These are phyloP conservation scores for Cybosia mesomella DNA, from an alignment of 2,888 invertebrate species.

Conservation along the genomic window DNA sequence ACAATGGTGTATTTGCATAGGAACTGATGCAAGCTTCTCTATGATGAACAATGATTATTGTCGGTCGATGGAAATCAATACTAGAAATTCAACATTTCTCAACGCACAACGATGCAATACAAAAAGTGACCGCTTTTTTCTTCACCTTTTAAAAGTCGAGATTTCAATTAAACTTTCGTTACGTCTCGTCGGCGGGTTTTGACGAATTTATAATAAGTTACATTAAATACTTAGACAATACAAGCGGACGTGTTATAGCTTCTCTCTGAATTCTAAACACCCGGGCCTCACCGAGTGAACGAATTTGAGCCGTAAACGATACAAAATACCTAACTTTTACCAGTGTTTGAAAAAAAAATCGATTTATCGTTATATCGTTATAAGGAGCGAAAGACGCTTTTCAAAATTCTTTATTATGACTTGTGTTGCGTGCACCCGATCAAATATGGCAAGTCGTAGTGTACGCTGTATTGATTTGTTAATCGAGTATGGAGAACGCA, in stretches of 20 bases:
- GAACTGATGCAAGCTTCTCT: constrained; percentile 63
- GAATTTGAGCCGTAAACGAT: constrained; percentile 63
- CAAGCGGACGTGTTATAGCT: constrained; percentile 75
- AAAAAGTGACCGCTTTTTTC: constrained; percentile 58
- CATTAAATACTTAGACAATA: constrained; percentile 67
- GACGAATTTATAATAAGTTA: constrained; percentile 77
- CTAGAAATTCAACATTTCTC: constrained; percentile 81
- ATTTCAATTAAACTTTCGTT: constrained; percentile 73
- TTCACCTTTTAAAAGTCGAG: constrained; percentile 55
- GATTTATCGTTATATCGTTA: constrained; percentile 56
- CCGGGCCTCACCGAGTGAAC: constrained; percentile 51
- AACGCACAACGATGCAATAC: constrained; percentile 61
- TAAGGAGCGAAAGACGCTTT: constrained; percentile 67
- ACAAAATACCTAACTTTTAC: constrained; percentile 39
- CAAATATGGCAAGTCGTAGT: constrained; percentile 75
- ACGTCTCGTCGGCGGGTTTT: constrained; percentile 66
- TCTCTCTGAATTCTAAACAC: constrained; percentile 72
- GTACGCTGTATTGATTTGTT: constrained; percentile 83
- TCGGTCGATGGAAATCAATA: constrained; percentile 76
- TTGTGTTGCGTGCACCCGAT: constrained; percentile 63
- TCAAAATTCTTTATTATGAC: constrained; percentile 70
- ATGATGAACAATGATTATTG: constrained; percentile 81
- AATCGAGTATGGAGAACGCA: constrained; percentile 85
- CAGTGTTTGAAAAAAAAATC: constrained; percentile 35
- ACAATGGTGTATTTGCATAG: constrained; percentile 82